Evolutionary conservation across 1,140 invertebrate genomes (phyloP).

Genomic region (Bursaphelenchus mucronatus): DNA sequence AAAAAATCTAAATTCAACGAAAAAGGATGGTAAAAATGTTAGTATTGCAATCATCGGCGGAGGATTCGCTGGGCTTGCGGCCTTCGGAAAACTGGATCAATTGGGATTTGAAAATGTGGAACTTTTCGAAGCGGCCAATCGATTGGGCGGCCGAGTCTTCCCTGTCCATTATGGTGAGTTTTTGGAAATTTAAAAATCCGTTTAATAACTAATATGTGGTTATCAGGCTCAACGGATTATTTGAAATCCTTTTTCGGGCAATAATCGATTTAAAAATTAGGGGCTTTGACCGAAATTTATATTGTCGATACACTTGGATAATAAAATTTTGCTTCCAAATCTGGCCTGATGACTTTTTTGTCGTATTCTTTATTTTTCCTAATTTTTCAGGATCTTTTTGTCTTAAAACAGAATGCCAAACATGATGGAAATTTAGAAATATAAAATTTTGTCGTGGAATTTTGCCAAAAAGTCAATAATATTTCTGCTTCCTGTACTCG

Average conservation of each 20-base stretch:
- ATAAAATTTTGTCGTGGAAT: no score
- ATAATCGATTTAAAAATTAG: no score
- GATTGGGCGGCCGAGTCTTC: slow-evolving; percentile 34
- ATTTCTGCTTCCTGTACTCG: neutral
- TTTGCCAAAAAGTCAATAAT: neutral
- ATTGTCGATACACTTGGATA: neutral
- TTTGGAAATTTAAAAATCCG: neutral
- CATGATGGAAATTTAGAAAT: no score
- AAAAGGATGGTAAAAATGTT: slow-evolving; percentile 7
- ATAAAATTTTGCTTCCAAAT: slow-evolving; percentile 3
- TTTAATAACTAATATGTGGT: neutral
- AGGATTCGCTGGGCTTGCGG: slow-evolving; percentile 27
- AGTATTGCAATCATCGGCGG: slow-evolving; percentile 35
- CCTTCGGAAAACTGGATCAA: slow-evolving; percentile 18
- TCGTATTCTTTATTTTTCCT: no score
- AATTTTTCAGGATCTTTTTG: no score
- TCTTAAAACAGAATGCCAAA: no score
- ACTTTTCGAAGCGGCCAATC: slow-evolving; percentile 32
- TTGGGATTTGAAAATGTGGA: slow-evolving; percentile 28
- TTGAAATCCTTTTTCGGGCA: no score
- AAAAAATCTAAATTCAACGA: neutral
- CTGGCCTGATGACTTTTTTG: no score
- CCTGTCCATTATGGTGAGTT: slow-evolving; percentile 29
- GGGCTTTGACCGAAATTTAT: neutral
- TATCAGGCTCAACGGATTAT: neutral